Evolutionary conservation across 2,797 vertebrate genomes (phyloP), one percentile per base, ranked within the genome.

Genomic region (Rhincodon typus): DNA sequence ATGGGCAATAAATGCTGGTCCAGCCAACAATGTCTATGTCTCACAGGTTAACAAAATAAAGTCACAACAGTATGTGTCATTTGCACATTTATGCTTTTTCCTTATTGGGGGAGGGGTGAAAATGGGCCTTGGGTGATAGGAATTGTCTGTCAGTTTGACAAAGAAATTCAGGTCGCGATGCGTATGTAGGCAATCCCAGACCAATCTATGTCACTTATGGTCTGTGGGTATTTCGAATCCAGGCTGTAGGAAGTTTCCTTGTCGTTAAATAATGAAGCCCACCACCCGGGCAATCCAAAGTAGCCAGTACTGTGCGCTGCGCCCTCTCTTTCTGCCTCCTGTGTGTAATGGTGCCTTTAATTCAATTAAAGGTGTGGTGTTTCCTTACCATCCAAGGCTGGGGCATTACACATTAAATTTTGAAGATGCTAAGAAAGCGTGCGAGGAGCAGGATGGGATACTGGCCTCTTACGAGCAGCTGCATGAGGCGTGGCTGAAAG

Each of bases 401-500:
- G 99, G 99, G 2, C 99, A 99, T 96, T 99, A 99, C 97, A 98
- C 98, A 30, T 97, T 99, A 74, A 99, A 98, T 96, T 99, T 98
- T 97, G 97, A 97, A 12, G 98, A 99, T 96, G 99, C 98, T 0
- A 98, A 98, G 96, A 97, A 97, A 0, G 98, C 98, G 0, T 99
- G 99, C 96, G 97, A 97, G 79, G 97, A 98, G 96, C 98, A 99
- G 97, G 99, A 99, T 0, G 98, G 98, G 86, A 99, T 99, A 96
- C 97, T 99, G 97, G 99, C 99, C 0, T 99, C 99, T 0, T 98
- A 99, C 5, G 97, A 98, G 6, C 99, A 99, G 96, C 96, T 99
- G 88, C 99, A 99, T 96, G 96, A 96, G 96, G 99, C 99, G 69
- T 99, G 99, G 99, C 97, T 98, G 96, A 98, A 99, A 0, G 99